Evolutionary conservation across 2,888 invertebrate genomes (phyloP), one percentile per base, ranked within the genome.

Genomic region (Nezara viridula): DNA sequence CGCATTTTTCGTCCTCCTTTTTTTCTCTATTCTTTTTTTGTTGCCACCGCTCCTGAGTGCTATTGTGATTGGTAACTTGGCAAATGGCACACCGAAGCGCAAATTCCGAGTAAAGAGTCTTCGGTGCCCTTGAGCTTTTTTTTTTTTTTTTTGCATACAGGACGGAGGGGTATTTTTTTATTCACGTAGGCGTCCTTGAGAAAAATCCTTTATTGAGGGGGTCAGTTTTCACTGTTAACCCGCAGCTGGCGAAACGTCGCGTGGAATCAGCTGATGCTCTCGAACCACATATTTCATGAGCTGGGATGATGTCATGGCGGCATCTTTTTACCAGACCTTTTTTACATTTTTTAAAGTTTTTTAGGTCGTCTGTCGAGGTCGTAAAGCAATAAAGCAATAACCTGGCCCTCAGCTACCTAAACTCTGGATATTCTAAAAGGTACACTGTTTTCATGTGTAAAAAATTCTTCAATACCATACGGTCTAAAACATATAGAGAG

Each of bases 131-230:
- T 81, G 81, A n/a, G 44, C 44, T 40, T 77, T 77, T 44, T 40
- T n/a, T 55, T 1, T 60, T 1, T 60, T 60, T 81, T 77, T 81
- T 81, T 81, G 81, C 81, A 81, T 81, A 77, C 44, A 40, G 37
- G 9, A 44, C 12, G 44, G 81, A 24, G n/a, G 16, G 1, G 1
- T 12, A 14, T 81, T 81, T 81, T 81, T 14, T 47, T n/a, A 2
- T 2, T 4, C 10, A 10, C 9, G 21, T 19, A 47, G 12, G 24
- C 77, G 81, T n/a, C 81, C 81, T 81, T 81, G 81, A 47, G 60
- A 73, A 73, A 73, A 73, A 73, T 73, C 66, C 81, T 81, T 24
- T 81, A 47, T 81, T 81, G 81, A 81, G 81, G 12, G n/a, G 81
- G 81, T 81, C 81, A 81, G 81, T 81, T 81, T 73, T 37, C 32